Percentiles rank a stretch among this genome's conserved stretches.
phyloP scores from a whole-genome alignment of 2,888 invertebrate species.

The Amblyteles armatorius region DNA sequence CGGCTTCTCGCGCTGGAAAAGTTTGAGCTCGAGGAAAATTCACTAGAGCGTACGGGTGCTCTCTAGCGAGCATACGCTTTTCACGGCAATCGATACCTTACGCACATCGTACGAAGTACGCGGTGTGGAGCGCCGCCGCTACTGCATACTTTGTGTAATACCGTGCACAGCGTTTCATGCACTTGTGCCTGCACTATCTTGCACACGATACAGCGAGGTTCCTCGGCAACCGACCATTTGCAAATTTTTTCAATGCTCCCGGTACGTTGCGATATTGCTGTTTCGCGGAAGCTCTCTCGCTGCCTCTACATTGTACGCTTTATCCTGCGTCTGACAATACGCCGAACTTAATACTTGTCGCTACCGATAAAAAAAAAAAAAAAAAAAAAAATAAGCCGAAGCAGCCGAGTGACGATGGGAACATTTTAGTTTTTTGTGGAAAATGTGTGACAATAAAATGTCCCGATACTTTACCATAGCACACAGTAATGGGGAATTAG shows the following conservation, averaged over 20 bases:
- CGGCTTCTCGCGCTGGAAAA: neutral
- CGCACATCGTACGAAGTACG: constrained; percentile 9
- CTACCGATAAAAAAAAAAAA: neutral
- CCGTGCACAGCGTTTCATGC: neutral
- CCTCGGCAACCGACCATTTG: constrained; percentile 36
- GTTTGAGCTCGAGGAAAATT: constrained; percentile 28
- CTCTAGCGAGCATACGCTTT: constrained; percentile 29
- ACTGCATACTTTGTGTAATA: neutral
- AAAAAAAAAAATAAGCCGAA: too few relatives aligned
- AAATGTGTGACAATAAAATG: too few relatives aligned
- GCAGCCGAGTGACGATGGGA: too few relatives aligned
- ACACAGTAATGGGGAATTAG: too few relatives aligned
- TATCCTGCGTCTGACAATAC: neutral
- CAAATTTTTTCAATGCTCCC: constrained; percentile 47
- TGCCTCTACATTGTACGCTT: neutral
- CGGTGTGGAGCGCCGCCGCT: neutral
- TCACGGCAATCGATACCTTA: constrained; percentile 32
- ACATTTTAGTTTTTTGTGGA: too few relatives aligned
- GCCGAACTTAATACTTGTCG: neutral
- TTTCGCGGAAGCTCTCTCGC: constrained; percentile 1
- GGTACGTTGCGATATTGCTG: constrained; percentile 54
- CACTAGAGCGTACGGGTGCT: constrained; percentile 27
- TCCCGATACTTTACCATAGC: too few relatives aligned
- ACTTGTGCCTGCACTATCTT: constrained; percentile 12
- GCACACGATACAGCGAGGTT: neutral